A percentile compares a stretch with the other conserved stretches of the same genome.
Conservation (phyloP, 2,797 vertebrate genomes). For the Cyprinella venusta region DNA sequence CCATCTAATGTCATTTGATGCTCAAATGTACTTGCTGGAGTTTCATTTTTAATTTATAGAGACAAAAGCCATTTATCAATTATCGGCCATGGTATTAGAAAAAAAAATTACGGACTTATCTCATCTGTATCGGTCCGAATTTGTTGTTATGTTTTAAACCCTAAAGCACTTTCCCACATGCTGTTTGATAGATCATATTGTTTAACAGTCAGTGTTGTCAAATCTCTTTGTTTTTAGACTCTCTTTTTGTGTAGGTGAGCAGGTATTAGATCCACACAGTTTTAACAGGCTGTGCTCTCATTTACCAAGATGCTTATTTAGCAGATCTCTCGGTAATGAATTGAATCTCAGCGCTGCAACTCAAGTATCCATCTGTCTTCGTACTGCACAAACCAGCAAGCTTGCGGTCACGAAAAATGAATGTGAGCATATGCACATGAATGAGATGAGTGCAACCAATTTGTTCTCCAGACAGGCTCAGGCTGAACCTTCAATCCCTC, state of each 20-base stretch:
- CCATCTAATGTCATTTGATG: background rate
- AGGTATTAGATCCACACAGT: constrained; percentile 1
- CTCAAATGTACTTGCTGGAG: background rate
- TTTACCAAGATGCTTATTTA: constrained; percentile 24
- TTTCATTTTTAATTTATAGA: background rate
- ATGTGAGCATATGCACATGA: constrained; percentile 35
- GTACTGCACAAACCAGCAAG: constrained; percentile 25
- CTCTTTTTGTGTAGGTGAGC: background rate
- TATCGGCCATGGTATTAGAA: background rate
- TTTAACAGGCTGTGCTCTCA: background rate
- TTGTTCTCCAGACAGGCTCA: constrained; percentile 46
- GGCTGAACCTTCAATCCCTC: constrained; percentile 15
- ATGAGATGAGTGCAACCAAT: constrained; percentile 43
- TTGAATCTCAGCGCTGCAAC: background rate
- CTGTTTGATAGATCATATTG: background rate
- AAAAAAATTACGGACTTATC: background rate
- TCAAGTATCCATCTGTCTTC: background rate
- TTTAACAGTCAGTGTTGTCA: background rate
- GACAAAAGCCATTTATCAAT: background rate
- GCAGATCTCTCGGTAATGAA: background rate
- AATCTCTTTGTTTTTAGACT: background rate
- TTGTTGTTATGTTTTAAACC: background rate
- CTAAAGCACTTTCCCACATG: background rate
- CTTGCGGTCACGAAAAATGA: constrained; percentile 17
- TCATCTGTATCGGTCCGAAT: too few species aligned